A percentile compares a stretch with the other conserved stretches of the same genome.
phyloP scores from a whole-genome alignment of 2,113 vertebrate species.

The Anas platyrhynchos region DNA sequence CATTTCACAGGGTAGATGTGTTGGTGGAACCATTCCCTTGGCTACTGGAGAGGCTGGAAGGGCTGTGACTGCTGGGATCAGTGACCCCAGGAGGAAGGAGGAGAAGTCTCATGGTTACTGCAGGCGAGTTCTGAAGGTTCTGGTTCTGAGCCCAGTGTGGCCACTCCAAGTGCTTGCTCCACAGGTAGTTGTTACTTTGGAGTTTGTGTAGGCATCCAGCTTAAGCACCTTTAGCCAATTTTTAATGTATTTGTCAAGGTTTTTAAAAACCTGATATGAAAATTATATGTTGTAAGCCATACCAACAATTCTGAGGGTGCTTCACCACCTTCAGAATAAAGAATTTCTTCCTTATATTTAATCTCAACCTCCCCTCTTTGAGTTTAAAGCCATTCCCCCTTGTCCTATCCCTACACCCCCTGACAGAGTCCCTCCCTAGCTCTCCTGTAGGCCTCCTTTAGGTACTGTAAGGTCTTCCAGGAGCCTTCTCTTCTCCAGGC shows the following conservation, averaged over 20 bases:
- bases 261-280: not conserved
- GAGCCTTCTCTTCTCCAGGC: not conserved
- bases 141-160: not conserved
- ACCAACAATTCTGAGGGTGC: not conserved
- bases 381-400: not conserved
- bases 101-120: not conserved
- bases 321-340: not conserved
- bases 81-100: not conserved
- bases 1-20: not conserved
- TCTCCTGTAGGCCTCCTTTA: not conserved
- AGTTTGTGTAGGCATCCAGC: not conserved
- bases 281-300: not conserved
- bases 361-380: not conserved
- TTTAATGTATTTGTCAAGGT: not conserved
- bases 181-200: not conserved
- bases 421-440: too few species aligned
- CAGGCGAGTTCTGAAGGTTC: not conserved
- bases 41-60: not conserved
- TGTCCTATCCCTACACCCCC: not conserved
- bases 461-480: not conserved
- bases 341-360: not conserved
- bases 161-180: not conserved
- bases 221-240: not conserved
- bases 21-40: not conserved
- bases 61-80: rapidly evolving